These are phyloP conservation scores for Chromis chromis DNA, from an alignment of 2,797 vertebrate genomes.

Conservation along the genomic window DNA sequence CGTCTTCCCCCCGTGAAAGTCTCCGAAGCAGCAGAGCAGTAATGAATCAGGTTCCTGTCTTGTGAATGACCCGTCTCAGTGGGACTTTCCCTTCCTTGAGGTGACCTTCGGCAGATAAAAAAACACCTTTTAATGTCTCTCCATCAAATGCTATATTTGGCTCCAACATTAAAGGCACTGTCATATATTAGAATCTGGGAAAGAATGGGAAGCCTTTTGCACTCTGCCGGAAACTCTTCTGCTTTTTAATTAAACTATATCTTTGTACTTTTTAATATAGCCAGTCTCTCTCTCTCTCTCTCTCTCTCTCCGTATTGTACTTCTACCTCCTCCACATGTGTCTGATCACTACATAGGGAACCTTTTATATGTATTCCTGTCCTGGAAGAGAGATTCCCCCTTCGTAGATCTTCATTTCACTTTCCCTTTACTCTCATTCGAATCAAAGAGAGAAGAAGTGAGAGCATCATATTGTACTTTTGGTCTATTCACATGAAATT, in stretches of 20 bases:
- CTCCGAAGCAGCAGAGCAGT: conserved; percentile 64
- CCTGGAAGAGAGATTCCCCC: no score
- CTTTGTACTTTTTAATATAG: not conserved
- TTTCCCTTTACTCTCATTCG: no score
- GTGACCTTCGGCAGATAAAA: conserved; percentile 68
- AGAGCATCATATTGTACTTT: no score
- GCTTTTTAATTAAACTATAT: not conserved
- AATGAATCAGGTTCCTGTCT: conserved; percentile 62
- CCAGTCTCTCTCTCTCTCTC: not conserved
- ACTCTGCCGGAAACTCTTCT: conserved; percentile 19
- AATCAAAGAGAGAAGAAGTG: no score
- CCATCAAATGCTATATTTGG: conserved; percentile 39
- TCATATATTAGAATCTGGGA: not conserved
- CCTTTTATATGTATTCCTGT: no score
- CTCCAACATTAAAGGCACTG: conserved; percentile 32
- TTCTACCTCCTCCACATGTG: not conserved
- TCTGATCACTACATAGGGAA: no score
- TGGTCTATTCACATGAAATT: no score
- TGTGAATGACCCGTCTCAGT: conserved; percentile 56
- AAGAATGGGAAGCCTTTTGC: conserved; percentile 8
- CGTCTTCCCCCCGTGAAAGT: conserved; percentile 55
- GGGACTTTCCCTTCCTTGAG: conserved; percentile 62
- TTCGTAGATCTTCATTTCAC: no score
- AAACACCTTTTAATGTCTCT: conserved; percentile 51
- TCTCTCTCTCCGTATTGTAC: not conserved